Evolutionary conservation across 2,113 vertebrate species (phyloP).

Genomic region (Rattus rattus): DNA sequence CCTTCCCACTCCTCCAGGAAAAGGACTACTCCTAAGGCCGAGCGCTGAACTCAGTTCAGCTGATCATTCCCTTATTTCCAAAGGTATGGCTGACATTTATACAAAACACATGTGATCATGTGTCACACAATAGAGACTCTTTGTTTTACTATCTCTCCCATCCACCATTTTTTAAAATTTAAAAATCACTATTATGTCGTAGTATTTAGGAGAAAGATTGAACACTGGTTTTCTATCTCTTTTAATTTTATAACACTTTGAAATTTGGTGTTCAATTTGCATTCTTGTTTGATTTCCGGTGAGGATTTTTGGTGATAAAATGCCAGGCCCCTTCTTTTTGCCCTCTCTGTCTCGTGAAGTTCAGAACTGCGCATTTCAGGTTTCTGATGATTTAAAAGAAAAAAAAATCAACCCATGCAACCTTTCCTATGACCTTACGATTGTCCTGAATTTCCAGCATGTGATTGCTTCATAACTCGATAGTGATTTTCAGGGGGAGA

Average conservation of each 20-base stretch:
- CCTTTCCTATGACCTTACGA: background rate
- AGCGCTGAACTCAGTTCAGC: background rate
- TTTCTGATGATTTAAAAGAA: background rate
- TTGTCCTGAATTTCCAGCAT: background rate
- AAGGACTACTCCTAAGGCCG: no score
- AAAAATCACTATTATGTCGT: background rate
- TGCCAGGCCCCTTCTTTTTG: background rate
- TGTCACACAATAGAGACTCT: background rate
- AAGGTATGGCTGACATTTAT: no score
- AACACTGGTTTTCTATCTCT: background rate
- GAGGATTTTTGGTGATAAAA: background rate
- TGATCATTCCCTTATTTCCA: background rate
- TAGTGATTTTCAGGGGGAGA: background rate
- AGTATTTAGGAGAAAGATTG: background rate
- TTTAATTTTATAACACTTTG: background rate
- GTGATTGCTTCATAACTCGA: background rate
- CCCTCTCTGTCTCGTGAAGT: accelerated
- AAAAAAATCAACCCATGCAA: background rate
- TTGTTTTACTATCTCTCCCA: background rate
- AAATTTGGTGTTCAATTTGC: background rate
- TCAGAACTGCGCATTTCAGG: background rate
- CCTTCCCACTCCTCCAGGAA: no score
- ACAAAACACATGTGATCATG: background rate
- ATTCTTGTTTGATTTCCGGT: background rate
- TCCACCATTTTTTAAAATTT: background rate